Base-by-base conservation (phyloP, 2,888 invertebrate genomes). In the Margaritifera margaritifera region DNA sequence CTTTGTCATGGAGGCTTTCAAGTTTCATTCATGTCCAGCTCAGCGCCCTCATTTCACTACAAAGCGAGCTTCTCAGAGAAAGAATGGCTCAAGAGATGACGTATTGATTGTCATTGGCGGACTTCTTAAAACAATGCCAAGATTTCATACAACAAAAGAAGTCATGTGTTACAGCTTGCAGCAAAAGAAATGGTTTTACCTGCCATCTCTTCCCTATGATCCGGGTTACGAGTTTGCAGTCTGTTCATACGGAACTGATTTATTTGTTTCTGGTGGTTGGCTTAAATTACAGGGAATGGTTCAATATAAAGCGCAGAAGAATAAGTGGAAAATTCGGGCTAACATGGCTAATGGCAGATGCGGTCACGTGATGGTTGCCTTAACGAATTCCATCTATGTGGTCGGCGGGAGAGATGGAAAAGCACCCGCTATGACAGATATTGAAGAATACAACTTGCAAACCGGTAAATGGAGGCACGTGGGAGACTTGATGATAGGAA, bases 221-320 rank as follows among this genome's bases (percentile, higher is more conserved):
- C 84, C 83, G 4, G 83, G 83, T 3, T 82, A 83, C 50, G 84
- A 85, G 63, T 85, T 84, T 66, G 82, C 83, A 24, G 79, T 81
- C 15, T 84, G 83, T 67, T 75, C 79, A 1, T 77, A 80, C 62
- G 82, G 80, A 51, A 72, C 80, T 52, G 80, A 84, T 66, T 75
- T 85, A 51, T 84, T 80, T 69, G 76, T 85, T 42, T 85, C 84
- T 20, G 84, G 84, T 18, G 84, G 84, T 18, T 83, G 83, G 79
- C 62, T 82, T 1, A 84, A 83, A 66, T 75, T 82, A 27, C 79
- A 81, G 53, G 82, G 83, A 15, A 71, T 84, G 65, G 75, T 77
- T 22, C 80, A 81, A 64, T 85, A 78, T 68, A 82, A 81, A 68
- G 78, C 79, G 4, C 80, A 79, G 61, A 80, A 81, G 69, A 82